Evolutionary conservation across 2,888 invertebrate species (phyloP).

Genomic region (Zygaena filipendulae): DNA sequence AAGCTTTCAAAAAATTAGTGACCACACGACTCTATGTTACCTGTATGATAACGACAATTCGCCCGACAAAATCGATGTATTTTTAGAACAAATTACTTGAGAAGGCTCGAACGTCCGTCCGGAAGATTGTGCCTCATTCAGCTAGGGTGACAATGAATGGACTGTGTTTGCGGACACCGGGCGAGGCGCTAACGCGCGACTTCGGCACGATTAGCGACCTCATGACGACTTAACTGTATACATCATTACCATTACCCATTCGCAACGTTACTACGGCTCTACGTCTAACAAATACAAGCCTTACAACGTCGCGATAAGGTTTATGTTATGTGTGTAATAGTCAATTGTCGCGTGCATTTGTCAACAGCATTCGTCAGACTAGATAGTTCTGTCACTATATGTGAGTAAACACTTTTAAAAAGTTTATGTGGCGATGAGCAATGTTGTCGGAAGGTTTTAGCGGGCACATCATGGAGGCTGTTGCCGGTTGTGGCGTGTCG

Average conservation of each 20-base stretch:
- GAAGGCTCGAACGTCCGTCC: constrained; percentile 18
- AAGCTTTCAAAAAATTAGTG: too few species aligned
- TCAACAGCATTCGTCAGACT: constrained; percentile 49
- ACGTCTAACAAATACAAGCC: too few species aligned
- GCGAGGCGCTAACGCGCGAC: constrained; percentile 66
- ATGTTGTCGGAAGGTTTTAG: constrained; percentile 60
- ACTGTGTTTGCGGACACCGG: constrained; percentile 60
- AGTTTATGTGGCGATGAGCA: constrained; percentile 56
- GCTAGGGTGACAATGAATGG: constrained; percentile 56
- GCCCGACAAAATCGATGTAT: too few species aligned
- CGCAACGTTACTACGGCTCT: constrained; percentile 17
- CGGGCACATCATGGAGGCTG: constrained; percentile 53
- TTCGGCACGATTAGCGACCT: constrained; percentile 47
- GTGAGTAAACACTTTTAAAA: constrained; percentile 62
- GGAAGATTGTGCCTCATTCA: constrained; percentile 41
- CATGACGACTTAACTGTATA: constrained; percentile 64
- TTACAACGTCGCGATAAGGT: constrained; percentile 20
- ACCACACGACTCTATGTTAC: too few species aligned
- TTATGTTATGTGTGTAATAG: constrained; percentile 14
- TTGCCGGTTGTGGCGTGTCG: constrained; percentile 29
- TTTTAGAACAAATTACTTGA: too few species aligned
- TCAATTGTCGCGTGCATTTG: constrained; percentile 23
- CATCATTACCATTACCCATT: constrained; percentile 53
- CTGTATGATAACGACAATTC: too few species aligned
- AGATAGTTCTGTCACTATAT: constrained; percentile 52